phyloP scores from a whole-genome alignment of 2,113 vertebrate species.

The Paramisgurnus dabryanus region DNA sequence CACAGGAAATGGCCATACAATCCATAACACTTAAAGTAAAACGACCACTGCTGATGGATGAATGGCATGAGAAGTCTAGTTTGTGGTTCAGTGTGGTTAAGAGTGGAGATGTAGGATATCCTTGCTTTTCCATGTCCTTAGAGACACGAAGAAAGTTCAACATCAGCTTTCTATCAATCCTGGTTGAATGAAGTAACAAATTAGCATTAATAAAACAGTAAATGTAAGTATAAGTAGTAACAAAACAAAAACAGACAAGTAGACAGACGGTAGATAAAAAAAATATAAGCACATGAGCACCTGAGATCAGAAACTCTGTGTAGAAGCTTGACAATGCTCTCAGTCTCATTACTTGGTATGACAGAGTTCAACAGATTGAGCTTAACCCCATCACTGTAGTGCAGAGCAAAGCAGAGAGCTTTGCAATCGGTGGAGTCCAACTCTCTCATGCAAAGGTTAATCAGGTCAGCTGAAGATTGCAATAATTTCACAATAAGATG shows the following conservation, averaged over 20 bases:
- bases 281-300: not conserved
- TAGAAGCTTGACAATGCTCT: constrained; percentile 34
- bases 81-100: constrained; percentile 45
- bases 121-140: not conserved
- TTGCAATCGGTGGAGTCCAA: constrained; percentile 44
- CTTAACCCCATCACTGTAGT: constrained; percentile 47
- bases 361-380: constrained; percentile 40
- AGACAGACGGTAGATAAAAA: not conserved
- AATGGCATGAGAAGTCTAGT: constrained; percentile 48
- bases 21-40: constrained; percentile 40
- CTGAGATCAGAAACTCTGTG: constrained; percentile 46
- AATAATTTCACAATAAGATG: constrained; percentile 37
- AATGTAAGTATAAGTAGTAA: not conserved
- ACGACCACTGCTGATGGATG: constrained; percentile 16
- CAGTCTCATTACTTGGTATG: constrained; percentile 31
- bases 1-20: constrained; percentile 26
- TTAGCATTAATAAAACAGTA: not conserved
- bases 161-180: constrained; percentile 50
- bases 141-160: constrained; percentile 43
- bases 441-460: constrained; percentile 38
- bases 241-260: not conserved
- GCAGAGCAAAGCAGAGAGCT: constrained; percentile 46
- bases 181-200: constrained; percentile 2
- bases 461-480: constrained; percentile 36
- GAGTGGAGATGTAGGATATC: constrained; percentile 8